Percentiles rank a stretch among this genome's conserved stretches.
phyloP scores from a whole-genome alignment of 2,888 invertebrate species.

The Melipona bicolor region DNA sequence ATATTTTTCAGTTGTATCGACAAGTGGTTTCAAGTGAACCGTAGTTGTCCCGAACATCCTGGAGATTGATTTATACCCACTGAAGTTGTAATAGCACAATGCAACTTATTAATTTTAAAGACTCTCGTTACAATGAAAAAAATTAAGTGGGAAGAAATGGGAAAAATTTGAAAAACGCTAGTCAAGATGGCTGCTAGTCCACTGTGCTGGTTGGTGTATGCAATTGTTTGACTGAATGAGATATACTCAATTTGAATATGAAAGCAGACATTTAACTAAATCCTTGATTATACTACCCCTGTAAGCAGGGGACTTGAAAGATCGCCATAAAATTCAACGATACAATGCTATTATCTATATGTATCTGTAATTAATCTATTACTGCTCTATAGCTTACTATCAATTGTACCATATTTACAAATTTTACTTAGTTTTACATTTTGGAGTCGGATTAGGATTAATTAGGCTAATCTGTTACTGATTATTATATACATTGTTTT shows the following conservation, averaged over 20 bases:
- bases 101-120: slow-evolving; percentile 76
- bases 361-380: slow-evolving; percentile 82
- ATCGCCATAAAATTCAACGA: slow-evolving; percentile 82
- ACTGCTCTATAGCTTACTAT: slow-evolving; percentile 82
- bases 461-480: slow-evolving; percentile 70
- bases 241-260: slow-evolving; percentile 76
- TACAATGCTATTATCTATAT: slow-evolving; percentile 82
- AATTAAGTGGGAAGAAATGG: slow-evolving; percentile 60
- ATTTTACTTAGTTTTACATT: slow-evolving; percentile 82
- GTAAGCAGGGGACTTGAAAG: slow-evolving; percentile 75
- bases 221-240: slow-evolving; percentile 76
- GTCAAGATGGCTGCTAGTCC: slow-evolving; percentile 84
- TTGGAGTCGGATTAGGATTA: slow-evolving; percentile 78
- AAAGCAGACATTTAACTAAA: slow-evolving; percentile 77
- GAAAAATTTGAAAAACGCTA: slow-evolving; percentile 77
- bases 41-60: slow-evolving; percentile 99
- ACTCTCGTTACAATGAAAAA: slow-evolving; percentile 71
- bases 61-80: slow-evolving; percentile 89
- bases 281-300: slow-evolving; percentile 74
- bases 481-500: slow-evolving; percentile 61
- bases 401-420: slow-evolving; percentile 83
- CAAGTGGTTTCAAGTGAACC: slow-evolving; percentile 99
- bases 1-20: slow-evolving; percentile 96
- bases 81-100: slow-evolving; percentile 72
- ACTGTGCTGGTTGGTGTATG: slow-evolving; percentile 79